Conservation (phyloP, 2,797 vertebrate species). For the Dipus sagitta region DNA sequence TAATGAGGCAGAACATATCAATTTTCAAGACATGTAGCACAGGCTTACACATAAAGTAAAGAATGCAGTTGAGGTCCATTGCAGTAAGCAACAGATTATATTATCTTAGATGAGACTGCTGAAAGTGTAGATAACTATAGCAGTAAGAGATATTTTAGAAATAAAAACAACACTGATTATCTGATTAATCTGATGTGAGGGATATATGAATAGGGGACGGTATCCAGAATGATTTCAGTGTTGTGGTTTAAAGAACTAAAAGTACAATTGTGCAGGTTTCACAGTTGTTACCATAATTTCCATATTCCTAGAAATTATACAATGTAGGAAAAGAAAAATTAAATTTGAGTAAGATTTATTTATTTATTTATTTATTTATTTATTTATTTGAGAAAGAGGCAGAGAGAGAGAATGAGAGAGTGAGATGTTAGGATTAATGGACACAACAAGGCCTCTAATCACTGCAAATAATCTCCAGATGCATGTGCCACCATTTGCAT, state of each 20-base stretch:
- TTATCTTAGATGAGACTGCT: background rate
- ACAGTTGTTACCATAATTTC: background rate
- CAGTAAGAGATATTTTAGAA: background rate
- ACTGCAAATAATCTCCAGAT: no score
- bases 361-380: no score
- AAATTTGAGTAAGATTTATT: background rate
- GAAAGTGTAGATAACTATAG: background rate
- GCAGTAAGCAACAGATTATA: background rate
- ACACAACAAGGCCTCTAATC: no score
- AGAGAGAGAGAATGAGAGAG: no score
- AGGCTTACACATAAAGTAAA: background rate
- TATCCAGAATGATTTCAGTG: background rate
- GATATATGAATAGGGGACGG: background rate
- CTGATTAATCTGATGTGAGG: background rate
- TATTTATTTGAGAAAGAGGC: background rate
- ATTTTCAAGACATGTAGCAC: background rate
- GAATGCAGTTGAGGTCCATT: background rate
- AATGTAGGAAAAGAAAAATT: background rate
- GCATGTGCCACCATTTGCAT: no score
- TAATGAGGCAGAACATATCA: background rate
- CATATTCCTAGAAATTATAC: background rate
- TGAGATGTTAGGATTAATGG: no score
- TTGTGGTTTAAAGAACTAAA: background rate
- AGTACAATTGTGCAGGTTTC: background rate
- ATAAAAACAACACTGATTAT: background rate